Evolutionary conservation across 2,797 vertebrate species (phyloP).

Genomic region (Lophius americanus): DNA sequence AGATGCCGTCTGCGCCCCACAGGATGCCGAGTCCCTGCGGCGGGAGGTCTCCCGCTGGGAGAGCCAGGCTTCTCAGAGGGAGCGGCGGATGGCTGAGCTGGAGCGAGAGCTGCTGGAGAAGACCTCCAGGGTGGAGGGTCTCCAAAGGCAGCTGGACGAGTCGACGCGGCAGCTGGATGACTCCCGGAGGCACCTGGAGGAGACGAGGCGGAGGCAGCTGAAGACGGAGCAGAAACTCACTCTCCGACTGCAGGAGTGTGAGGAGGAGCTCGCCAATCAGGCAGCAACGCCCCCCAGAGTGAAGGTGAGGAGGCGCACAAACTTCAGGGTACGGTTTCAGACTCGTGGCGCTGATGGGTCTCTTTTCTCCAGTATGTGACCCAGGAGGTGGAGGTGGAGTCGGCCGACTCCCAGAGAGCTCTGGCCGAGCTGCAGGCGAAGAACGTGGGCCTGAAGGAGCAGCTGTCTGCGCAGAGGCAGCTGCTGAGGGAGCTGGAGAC

Average conservation of each 20-base stretch:
- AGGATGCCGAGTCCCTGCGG: conserved; percentile 74
- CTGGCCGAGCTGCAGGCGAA: conserved; percentile 85
- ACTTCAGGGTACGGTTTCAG: no score
- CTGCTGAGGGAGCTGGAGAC: conserved; percentile 90
- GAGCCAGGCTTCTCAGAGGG: conserved; percentile 81
- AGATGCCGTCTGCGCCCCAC: background rate
- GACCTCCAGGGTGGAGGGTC: conserved; percentile 77
- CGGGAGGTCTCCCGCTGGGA: conserved; percentile 82
- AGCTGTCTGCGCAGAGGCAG: conserved; percentile 88
- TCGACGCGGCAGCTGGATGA: conserved; percentile 79
- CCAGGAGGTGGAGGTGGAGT: conserved; percentile 89
- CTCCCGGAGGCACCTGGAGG: conserved; percentile 82
- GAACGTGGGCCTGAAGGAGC: conserved; percentile 89
- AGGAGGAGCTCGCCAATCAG: conserved; percentile 85
- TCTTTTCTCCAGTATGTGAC: conserved; percentile 81
- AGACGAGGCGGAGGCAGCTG: conserved; percentile 79
- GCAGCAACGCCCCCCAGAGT: conserved; percentile 82
- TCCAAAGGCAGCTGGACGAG: conserved; percentile 86
- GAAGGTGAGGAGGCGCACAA: conserved; percentile 78
- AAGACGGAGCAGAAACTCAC: conserved; percentile 85
- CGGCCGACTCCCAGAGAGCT: conserved; percentile 82
- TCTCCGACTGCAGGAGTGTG: conserved; percentile 83
- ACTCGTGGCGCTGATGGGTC: background rate
- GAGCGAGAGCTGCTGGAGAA: conserved; percentile 89
- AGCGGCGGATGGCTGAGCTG: conserved; percentile 81